Conservation (phyloP, 2,797 vertebrate species). For the Furcifer pardalis region DNA sequence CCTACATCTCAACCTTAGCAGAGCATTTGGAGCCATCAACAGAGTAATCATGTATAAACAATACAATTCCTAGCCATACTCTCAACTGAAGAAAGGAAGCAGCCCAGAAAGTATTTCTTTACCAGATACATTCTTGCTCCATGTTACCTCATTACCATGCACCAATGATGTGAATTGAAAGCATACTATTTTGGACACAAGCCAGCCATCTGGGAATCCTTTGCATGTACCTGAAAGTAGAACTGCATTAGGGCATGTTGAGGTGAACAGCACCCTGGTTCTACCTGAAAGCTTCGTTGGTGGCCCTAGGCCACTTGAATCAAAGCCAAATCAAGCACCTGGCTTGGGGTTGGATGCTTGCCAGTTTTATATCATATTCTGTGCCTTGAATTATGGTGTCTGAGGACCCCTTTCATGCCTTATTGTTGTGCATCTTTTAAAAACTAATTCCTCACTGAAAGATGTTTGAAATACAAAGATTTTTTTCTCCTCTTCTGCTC, state of each 20-base stretch:
- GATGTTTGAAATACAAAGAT: constrained; percentile 72
- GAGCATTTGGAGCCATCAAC: constrained; percentile 27
- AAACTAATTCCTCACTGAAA: constrained; percentile 73
- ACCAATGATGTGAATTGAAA: constrained; percentile 64
- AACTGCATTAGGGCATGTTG: constrained; percentile 59
- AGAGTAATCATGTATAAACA: constrained; percentile 14
- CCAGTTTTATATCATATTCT: constrained; percentile 70
- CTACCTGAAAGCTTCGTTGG: constrained; percentile 76
- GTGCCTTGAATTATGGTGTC: constrained; percentile 70
- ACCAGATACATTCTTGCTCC: constrained; percentile 60
- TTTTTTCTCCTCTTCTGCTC: not conserved
- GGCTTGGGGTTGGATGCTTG: constrained; percentile 69
- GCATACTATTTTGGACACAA: constrained; percentile 63
- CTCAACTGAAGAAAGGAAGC: constrained; percentile 38
- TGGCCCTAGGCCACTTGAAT: constrained; percentile 77
- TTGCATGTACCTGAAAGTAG: constrained; percentile 71
- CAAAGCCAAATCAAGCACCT: constrained; percentile 74
- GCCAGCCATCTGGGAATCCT: constrained; percentile 78
- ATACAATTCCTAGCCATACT: not conserved
- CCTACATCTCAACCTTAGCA: not conserved
- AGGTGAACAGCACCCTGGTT: constrained; percentile 70
- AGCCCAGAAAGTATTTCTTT: constrained; percentile 51
- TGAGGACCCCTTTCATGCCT: constrained; percentile 66
- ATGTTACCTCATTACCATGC: constrained; percentile 56
- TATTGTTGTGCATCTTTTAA: constrained; percentile 68